phyloP scores from a whole-genome alignment of 2,888 invertebrate species.

The Ichneumon xanthorius region DNA sequence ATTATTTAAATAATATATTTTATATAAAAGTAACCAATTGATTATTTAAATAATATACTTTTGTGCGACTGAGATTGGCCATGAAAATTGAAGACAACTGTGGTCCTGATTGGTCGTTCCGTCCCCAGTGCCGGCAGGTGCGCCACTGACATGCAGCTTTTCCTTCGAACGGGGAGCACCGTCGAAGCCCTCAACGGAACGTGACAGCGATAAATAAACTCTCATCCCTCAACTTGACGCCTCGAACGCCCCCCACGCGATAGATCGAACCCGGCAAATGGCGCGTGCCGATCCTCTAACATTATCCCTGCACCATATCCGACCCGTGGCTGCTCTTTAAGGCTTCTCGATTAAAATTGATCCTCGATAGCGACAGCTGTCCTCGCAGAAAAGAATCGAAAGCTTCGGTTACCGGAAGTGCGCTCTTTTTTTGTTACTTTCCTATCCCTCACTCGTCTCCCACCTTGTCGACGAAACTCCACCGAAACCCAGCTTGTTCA shows the following conservation, averaged over 20 bases:
- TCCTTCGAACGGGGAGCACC: slow-evolving; percentile 11
- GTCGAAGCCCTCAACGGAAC: slow-evolving; percentile 56
- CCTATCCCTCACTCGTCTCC: slow-evolving; percentile 20
- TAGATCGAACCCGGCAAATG: slow-evolving; percentile 42
- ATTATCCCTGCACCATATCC: not conserved
- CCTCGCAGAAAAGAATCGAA: slow-evolving; percentile 46
- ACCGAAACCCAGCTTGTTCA: slow-evolving; percentile 24
- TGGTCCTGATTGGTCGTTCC: not conserved
- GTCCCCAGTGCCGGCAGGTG: slow-evolving; percentile 60
- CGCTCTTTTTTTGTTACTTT: slow-evolving; percentile 19
- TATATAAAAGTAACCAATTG: not conserved
- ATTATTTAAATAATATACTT: not conserved
- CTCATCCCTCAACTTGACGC: slow-evolving; percentile 58
- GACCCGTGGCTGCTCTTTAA: not conserved
- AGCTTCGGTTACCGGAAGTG: slow-evolving; percentile 60
- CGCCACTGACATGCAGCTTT: slow-evolving; percentile 40
- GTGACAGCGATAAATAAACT: slow-evolving; percentile 66
- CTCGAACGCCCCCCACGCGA: slow-evolving; percentile 8
- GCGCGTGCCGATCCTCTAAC: slow-evolving; percentile 61
- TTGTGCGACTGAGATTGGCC: not conserved
- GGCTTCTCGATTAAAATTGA: slow-evolving; percentile 49
- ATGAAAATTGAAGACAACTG: not conserved
- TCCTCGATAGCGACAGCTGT: slow-evolving; percentile 53
- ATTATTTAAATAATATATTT: too few species aligned
- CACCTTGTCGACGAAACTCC: slow-evolving; percentile 31